phyloP scores from a whole-genome alignment of 23 tunicate species.

The Corella eumyota region DNA sequence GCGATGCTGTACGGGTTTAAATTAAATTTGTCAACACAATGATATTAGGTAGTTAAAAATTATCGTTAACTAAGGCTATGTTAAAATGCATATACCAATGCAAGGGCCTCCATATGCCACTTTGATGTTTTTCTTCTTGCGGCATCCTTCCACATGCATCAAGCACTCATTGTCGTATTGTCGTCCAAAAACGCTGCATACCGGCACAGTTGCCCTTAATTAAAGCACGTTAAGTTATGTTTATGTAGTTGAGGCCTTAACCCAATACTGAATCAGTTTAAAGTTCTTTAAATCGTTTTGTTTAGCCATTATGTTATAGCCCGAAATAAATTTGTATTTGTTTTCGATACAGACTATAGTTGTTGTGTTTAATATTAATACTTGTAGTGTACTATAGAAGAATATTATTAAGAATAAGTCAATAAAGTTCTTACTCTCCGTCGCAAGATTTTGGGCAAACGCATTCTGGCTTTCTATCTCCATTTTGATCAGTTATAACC shows the following conservation, averaged over 20 bases:
- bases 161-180: slow-evolving; percentile 41
- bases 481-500: slow-evolving; percentile 12
- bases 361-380: too few relatives aligned
- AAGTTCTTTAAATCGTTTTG: background rate
- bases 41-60: too few relatives aligned
- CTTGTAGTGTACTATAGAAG: too few relatives aligned
- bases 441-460: slow-evolving; percentile 32
- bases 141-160: slow-evolving; percentile 49
- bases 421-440: slow-evolving; percentile 23
- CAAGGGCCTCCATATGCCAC: slow-evolving; percentile 43
- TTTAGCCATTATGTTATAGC: too few relatives aligned
- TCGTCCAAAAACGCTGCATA: slow-evolving; percentile 51
- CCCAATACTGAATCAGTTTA: background rate
- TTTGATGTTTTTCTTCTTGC: slow-evolving; percentile 27
- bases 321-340: too few relatives aligned
- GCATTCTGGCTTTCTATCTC: slow-evolving; percentile 19
- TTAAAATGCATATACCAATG: slow-evolving; percentile 16
- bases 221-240: too few relatives aligned
- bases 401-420: too few relatives aligned
- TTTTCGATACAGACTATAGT: too few relatives aligned
- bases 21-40: too few relatives aligned
- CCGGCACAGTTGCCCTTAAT: slow-evolving; percentile 29
- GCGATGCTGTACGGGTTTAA: slow-evolving; percentile 56
- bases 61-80: too few relatives aligned
- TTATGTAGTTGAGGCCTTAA: too few relatives aligned